Percentiles rank a stretch among this genome's conserved stretches.
Evolutionary conservation across 2,888 invertebrate genomes (phyloP).

Genomic region (Agriopis leucophaearia): DNA sequence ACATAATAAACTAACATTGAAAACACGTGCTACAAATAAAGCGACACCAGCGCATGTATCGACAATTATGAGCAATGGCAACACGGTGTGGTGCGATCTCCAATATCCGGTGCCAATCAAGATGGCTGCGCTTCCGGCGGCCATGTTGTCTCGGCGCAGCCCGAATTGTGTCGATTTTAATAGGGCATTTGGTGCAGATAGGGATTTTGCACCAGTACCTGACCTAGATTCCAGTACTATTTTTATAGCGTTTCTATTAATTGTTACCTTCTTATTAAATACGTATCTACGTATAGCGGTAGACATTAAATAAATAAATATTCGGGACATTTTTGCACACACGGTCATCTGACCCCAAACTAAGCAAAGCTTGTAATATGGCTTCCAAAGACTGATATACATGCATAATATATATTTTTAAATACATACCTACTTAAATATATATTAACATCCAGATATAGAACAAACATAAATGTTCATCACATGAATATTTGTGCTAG

Average conservation of each 20-base stretch:
- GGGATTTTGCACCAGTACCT: constrained; percentile 17
- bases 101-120: constrained; percentile 74
- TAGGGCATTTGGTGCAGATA: constrained; percentile 29
- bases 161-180: constrained; percentile 46
- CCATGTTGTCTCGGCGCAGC: constrained; percentile 61
- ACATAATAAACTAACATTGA: neutral
- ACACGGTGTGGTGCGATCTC: constrained; percentile 49
- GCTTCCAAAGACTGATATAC: too few relatives aligned
- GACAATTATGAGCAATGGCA: constrained; percentile 32
- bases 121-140: constrained; percentile 75
- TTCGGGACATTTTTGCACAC: too few relatives aligned
- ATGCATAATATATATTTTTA: too few relatives aligned
- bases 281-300: neutral
- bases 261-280: neutral
- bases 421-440: too few relatives aligned
- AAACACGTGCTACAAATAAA: constrained; percentile 5
- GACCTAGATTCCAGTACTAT: constrained; percentile 17
- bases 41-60: constrained; percentile 29
- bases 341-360: too few relatives aligned
- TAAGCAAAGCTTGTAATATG: too few relatives aligned
- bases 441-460: too few relatives aligned
- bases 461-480: too few relatives aligned
- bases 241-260: neutral
- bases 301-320: neutral
- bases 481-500: too few relatives aligned